These are phyloP conservation scores for Riparia riparia DNA, from an alignment of 2,113 vertebrate species.

Conservation along the genomic window DNA sequence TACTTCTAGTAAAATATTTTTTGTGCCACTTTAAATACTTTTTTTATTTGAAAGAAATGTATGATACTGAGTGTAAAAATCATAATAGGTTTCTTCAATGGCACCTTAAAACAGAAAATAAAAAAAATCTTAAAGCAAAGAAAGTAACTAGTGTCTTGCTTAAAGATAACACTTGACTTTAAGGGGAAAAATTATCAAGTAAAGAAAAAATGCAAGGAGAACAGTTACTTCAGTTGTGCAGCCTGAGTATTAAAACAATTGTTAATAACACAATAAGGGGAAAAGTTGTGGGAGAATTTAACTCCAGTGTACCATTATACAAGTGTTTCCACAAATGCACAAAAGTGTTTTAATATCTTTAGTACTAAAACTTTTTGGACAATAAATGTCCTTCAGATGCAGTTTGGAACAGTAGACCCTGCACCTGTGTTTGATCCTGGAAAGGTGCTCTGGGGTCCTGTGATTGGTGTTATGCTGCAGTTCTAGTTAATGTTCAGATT, in stretches of 20 bases:
- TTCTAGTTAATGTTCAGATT: background rate
- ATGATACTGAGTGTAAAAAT: slow-evolving; percentile 16
- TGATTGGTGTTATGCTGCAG: background rate
- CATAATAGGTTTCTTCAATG: background rate
- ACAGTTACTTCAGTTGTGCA: background rate
- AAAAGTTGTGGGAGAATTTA: background rate
- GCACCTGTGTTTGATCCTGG: background rate
- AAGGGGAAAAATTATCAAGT: background rate
- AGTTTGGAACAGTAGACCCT: background rate
- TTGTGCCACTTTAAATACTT: background rate
- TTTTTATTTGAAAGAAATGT: slow-evolving; percentile 9
- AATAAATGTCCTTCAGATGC: background rate
- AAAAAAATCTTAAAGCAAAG: slow-evolving; percentile 48
- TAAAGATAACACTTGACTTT: slow-evolving; percentile 14
- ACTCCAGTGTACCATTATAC: background rate
- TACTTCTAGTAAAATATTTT: background rate
- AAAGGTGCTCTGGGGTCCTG: background rate
- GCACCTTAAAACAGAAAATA: slow-evolving; percentile 54
- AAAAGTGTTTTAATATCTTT: background rate
- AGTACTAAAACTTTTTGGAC: background rate
- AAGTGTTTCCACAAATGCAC: background rate
- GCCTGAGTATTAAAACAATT: background rate
- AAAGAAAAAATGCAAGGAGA: background rate
- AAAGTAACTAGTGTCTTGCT: slow-evolving; percentile 56
- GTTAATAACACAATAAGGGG: background rate